A percentile compares a stretch with the other conserved stretches of the same genome.
Evolutionary conservation across 2,113 vertebrate genomes (phyloP).

Genomic region (Planiliza haematocheilus): DNA sequence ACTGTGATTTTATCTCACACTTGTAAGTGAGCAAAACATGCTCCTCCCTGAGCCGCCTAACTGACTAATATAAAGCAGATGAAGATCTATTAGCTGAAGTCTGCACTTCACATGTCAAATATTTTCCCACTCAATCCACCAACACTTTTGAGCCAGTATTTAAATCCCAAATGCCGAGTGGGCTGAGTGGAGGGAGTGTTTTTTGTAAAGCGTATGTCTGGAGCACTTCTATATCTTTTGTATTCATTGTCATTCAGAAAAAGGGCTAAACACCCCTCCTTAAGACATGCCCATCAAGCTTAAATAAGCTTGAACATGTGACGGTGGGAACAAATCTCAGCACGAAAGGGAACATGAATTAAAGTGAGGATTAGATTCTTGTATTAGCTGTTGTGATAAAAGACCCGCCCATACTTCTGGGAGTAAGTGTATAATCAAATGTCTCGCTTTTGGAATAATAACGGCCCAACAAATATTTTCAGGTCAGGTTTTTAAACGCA

Average conservation of each 20-base stretch:
- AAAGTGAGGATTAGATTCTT: neutral
- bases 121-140: constrained; percentile 9
- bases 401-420: too few species aligned
- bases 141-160: neutral
- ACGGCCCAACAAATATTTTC: neutral
- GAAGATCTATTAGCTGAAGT: neutral
- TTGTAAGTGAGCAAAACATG: too few species aligned
- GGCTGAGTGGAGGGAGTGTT: neutral
- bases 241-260: constrained; percentile 26
- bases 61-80: neutral
- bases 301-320: constrained; percentile 22
- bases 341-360: neutral
- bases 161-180: constrained; percentile 20
- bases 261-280: neutral
- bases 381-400: neutral
- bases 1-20: too few species aligned
- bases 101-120: neutral
- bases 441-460: too few species aligned
- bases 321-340: constrained; percentile 10
- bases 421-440: neutral
- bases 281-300: constrained; percentile 31
- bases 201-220: neutral
- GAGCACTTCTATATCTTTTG: constrained; percentile 5
- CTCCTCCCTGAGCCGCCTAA: too few species aligned
- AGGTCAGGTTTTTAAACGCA: neutral